These are phyloP conservation scores for Psix sp. DNA, from an alignment of 1,140 invertebrate species.

Conservation along the genomic window DNA sequence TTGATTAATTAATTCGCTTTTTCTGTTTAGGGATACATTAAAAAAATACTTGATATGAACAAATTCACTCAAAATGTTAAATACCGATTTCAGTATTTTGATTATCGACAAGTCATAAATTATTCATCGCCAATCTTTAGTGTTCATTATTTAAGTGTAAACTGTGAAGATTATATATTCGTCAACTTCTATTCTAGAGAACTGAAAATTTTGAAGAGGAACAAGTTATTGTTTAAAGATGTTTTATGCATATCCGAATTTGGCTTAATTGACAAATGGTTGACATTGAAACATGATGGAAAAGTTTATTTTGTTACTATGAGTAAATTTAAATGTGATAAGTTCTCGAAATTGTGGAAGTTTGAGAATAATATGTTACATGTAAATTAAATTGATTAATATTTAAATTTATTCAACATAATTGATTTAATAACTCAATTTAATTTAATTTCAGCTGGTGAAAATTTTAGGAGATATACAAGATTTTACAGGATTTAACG, in stretches of 20 bases:
- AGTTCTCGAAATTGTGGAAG: constrained; percentile 71
- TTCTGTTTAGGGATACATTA: too few relatives aligned
- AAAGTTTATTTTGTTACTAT: constrained; percentile 69
- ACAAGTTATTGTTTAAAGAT: neutral
- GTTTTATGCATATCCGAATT: constrained; percentile 49
- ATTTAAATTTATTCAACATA: too few relatives aligned
- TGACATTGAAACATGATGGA: constrained; percentile 57
- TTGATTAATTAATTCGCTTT: too few relatives aligned
- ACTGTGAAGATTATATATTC: constrained; percentile 67
- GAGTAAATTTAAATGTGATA: constrained; percentile 44
- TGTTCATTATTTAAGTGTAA: constrained; percentile 64
- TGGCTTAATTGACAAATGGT: constrained; percentile 65
- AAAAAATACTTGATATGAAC: too few relatives aligned
- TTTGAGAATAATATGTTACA: constrained; percentile 66
- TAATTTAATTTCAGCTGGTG: constrained; percentile 55
- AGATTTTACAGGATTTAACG: constrained; percentile 42
- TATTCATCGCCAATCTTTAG: constrained; percentile 64
- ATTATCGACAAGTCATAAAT: constrained; percentile 67
- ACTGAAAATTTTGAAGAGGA: constrained; percentile 57
- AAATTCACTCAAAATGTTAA: neutral
- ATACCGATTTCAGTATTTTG: constrained; percentile 74
- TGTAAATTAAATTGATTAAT: too few relatives aligned
- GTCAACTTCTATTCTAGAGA: constrained; percentile 67
- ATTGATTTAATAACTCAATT: too few relatives aligned
- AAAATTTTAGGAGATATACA: constrained; percentile 52